phyloP scores from a whole-genome alignment of 2,888 invertebrate genomes.

The Andrena marginata region DNA sequence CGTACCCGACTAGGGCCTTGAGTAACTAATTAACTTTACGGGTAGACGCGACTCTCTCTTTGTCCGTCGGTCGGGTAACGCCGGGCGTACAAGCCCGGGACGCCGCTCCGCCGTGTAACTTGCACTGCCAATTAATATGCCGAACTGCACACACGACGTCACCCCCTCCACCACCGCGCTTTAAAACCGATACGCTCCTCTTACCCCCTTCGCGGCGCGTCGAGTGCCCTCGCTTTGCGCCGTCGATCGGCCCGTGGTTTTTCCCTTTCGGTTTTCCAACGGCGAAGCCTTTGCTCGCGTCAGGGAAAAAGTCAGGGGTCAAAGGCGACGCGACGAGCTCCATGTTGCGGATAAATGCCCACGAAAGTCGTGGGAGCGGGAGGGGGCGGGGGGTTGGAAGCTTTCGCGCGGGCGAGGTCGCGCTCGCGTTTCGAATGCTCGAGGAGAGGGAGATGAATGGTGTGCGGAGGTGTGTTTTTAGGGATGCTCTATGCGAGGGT shows the following conservation, averaged over 20 bases:
- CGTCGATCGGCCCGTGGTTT: not conserved
- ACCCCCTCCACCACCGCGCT: not conserved
- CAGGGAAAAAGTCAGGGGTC: constrained; percentile 9
- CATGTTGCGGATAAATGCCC: not conserved
- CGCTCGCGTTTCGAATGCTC: not conserved
- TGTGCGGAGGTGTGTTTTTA: too few species aligned
- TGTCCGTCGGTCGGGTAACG: constrained; percentile 23
- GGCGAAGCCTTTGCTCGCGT: not conserved
- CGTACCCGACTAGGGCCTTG: constrained; percentile 21
- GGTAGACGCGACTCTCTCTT: constrained; percentile 29
- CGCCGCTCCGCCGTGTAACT: constrained; percentile 38
- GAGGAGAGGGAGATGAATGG: too few species aligned
- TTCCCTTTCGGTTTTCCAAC: not conserved
- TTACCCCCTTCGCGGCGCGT: not conserved
- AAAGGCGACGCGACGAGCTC: not conserved
- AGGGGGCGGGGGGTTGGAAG: not conserved
- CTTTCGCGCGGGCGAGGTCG: not conserved
- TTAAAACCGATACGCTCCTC: not conserved
- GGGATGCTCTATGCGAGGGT: too few species aligned
- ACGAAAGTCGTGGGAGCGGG: not conserved
- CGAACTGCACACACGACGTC: constrained; percentile 12
- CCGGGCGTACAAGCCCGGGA: not conserved
- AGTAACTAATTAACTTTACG: constrained; percentile 56
- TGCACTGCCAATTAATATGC: constrained; percentile 55
- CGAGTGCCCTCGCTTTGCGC: constrained; percentile 2